Conservation (phyloP, 2,113 vertebrate species). For the Charadrius vociferus region DNA sequence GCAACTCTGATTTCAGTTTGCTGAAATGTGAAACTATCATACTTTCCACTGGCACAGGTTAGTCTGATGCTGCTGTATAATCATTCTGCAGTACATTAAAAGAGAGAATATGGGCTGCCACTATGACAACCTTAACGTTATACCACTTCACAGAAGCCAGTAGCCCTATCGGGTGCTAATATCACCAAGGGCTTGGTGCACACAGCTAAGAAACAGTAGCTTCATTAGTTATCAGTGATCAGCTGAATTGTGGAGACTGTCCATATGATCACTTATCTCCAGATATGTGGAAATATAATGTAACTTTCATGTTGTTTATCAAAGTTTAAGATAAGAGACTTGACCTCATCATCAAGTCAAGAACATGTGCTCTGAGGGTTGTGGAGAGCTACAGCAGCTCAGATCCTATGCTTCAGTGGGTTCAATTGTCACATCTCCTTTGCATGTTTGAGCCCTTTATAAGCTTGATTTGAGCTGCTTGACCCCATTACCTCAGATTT, state of each 20-base stretch:
- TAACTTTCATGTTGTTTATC: constrained; percentile 8
- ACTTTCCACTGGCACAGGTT: neutral
- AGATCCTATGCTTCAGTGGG: accelerated
- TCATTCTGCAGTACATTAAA: neutral
- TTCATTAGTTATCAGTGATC: neutral
- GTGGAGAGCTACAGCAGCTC: neutral
- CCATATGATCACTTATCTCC: neutral
- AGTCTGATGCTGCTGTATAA: neutral
- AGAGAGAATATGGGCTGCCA: neutral
- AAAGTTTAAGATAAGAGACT: neutral
- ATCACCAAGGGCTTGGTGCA: neutral
- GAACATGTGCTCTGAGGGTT: neutral
- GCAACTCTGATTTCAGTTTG: neutral
- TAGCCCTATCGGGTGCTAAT: neutral
- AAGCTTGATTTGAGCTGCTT: neutral
- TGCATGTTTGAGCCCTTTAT: neutral
- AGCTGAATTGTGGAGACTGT: neutral
- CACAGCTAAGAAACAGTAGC: neutral
- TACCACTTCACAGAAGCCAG: neutral
- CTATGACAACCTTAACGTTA: neutral
- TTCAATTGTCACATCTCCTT: neutral
- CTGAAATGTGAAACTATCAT: neutral
- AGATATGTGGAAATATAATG: neutral
- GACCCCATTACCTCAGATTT: neutral
- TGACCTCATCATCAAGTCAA: neutral